Evolutionary conservation across 2,888 invertebrate species (phyloP).

Genomic region (Melitaea athalia): DNA sequence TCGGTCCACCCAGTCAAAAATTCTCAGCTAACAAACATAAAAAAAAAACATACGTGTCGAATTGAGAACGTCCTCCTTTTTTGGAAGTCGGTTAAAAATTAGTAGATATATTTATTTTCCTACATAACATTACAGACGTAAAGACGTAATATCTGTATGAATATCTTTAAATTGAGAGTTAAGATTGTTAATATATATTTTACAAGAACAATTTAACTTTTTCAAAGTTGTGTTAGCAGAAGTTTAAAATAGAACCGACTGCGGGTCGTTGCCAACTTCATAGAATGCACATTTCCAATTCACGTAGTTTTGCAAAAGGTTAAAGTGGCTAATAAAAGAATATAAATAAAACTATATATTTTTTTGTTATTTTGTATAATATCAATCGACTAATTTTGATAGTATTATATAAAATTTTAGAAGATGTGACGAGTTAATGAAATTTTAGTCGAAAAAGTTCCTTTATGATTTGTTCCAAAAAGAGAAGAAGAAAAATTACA

Average conservation of each 20-base stretch:
- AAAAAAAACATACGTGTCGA: no score
- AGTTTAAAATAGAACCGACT: slow-evolving; percentile 19
- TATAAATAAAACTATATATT: background rate
- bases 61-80: no score
- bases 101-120: no score
- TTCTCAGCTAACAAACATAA: no score
- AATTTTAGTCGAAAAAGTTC: no score
- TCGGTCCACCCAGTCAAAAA: no score
- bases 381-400: background rate
- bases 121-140: background rate
- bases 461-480: no score
- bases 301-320: slow-evolving; percentile 3
- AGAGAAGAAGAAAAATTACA: no score
- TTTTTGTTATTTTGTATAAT: background rate
- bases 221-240: slow-evolving; percentile 14
- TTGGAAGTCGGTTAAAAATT: no score
- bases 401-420: background rate
- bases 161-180: background rate
- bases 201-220: slow-evolving; percentile 9
- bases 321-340: slow-evolving; percentile 7
- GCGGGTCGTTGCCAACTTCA: slow-evolving; percentile 24
- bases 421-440: no score
- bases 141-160: background rate
- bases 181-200: background rate
- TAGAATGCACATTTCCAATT: slow-evolving; percentile 29